Conservation (phyloP, 2,113 vertebrate genomes). For the Hipposideros armiger region DNA sequence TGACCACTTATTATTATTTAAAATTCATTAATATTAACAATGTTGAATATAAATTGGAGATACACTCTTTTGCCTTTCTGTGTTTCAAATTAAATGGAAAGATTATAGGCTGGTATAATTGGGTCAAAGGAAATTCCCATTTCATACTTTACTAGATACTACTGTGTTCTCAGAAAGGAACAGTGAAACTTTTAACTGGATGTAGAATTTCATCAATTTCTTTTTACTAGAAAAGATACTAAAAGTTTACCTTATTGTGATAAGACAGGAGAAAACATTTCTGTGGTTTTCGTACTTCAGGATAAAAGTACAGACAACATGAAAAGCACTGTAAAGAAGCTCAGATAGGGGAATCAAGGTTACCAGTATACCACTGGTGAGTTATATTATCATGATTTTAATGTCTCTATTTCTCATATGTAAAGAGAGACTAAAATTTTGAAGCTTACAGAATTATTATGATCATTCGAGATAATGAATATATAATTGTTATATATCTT, state of each 20-base stretch:
- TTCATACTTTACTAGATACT: slow-evolving; percentile 10
- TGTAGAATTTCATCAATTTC: neutral
- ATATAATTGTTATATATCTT: neutral
- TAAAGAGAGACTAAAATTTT: neutral
- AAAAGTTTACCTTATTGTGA: neutral
- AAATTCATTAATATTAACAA: neutral
- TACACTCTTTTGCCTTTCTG: neutral
- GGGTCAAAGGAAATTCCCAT: neutral
- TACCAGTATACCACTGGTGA: neutral
- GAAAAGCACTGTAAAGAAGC: neutral
- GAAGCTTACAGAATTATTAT: neutral
- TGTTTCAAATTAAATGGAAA: neutral
- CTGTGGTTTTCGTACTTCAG: neutral
- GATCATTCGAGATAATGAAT: neutral
- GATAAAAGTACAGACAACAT: neutral
- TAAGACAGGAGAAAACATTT: neutral
- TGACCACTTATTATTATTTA: neutral
- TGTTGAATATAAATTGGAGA: neutral
- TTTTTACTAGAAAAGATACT: neutral
- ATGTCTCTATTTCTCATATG: neutral
- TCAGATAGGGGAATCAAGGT: neutral
- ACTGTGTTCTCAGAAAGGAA: neutral
- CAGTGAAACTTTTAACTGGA: neutral
- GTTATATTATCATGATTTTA: neutral
- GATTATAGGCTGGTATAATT: neutral